phyloP scores from a whole-genome alignment of 2,888 invertebrate genomes.

The Idaea biselata region DNA sequence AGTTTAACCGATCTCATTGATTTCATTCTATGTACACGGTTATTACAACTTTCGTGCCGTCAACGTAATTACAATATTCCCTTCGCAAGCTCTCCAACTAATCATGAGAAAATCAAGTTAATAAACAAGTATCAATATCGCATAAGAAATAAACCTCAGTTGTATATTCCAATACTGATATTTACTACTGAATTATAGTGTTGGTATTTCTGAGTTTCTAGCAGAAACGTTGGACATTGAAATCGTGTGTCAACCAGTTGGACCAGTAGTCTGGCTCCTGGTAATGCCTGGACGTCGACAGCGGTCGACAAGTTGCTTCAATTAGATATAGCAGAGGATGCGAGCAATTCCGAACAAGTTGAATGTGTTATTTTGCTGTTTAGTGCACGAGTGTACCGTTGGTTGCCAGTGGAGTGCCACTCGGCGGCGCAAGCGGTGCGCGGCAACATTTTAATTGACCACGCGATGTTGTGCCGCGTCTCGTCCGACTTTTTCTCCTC shows the following conservation, averaged over 20 bases:
- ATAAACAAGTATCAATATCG: not conserved
- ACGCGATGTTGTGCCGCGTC: conserved; percentile 73
- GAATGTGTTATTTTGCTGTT: conserved; percentile 51
- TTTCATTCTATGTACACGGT: not conserved
- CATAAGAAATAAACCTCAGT: not conserved
- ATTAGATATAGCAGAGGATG: conserved; percentile 66
- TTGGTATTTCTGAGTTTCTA: not conserved
- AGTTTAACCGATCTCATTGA: not conserved
- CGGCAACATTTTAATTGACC: conserved; percentile 77
- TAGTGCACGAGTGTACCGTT: conserved; percentile 37
- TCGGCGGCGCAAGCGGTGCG: conserved; percentile 63
- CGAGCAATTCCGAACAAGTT: conserved; percentile 59
- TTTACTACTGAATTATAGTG: conserved; percentile 2
- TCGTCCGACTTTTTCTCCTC: conserved; percentile 75
- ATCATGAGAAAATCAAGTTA: conserved; percentile 1
- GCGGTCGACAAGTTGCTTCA: conserved; percentile 44
- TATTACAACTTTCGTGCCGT: not conserved
- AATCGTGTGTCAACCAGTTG: conserved; percentile 24
- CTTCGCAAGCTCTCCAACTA: not conserved
- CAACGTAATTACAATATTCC: not conserved
- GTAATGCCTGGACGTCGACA: conserved; percentile 28
- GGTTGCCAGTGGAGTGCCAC: conserved; percentile 36
- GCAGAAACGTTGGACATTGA: conserved; percentile 11
- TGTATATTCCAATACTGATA: not conserved
- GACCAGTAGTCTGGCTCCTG: conserved; percentile 19